Evolutionary conservation across 1,140 invertebrate genomes (phyloP).

Genomic region (Trypoxylus dichotomus): DNA sequence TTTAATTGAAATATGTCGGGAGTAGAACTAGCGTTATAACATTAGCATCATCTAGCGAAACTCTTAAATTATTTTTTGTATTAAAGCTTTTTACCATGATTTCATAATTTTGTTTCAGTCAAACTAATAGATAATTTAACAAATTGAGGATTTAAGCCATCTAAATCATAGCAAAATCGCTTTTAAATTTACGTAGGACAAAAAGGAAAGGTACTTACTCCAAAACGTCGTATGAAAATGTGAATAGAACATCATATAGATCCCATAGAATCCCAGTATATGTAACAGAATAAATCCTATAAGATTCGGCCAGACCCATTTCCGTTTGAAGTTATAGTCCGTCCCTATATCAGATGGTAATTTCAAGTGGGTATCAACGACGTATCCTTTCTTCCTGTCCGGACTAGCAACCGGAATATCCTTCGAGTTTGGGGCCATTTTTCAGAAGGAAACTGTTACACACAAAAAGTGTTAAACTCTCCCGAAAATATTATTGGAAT

Average conservation of each 20-base stretch:
- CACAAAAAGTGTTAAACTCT: neutral
- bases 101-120: too few species aligned
- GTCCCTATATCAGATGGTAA: conserved; percentile 51
- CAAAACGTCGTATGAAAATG: conserved; percentile 24
- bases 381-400: neutral
- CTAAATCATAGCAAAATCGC: too few species aligned
- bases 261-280: conserved; percentile 53
- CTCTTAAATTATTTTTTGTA: too few species aligned
- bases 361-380: conserved; percentile 30
- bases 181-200: too few species aligned
- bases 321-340: conserved; percentile 56
- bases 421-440: conserved; percentile 27
- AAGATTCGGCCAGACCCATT: conserved; percentile 58
- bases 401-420: conserved; percentile 7
- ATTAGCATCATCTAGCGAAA: too few species aligned
- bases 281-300: conserved; percentile 58
- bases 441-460: neutral
- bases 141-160: too few species aligned
- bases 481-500: neutral
- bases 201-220: conserved; percentile 33
- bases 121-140: too few species aligned
- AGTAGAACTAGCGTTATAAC: too few species aligned
- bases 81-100: too few species aligned
- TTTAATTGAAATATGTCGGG: too few species aligned
- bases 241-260: conserved; percentile 33